Conservation (phyloP, 2,113 vertebrate species). For the Anoplopoma fimbria region DNA sequence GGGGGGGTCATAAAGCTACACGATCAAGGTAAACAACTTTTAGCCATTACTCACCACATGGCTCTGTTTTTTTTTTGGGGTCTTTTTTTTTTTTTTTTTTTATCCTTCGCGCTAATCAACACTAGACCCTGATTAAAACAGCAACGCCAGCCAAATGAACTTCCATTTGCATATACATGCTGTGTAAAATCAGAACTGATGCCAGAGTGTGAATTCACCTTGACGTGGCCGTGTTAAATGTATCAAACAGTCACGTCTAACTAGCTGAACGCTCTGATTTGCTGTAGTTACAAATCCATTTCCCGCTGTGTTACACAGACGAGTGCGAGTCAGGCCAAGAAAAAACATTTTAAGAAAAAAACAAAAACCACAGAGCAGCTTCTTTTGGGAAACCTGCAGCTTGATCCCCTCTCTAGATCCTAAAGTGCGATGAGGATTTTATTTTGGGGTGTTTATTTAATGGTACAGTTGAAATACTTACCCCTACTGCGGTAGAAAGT, state of each 20-base stretch:
- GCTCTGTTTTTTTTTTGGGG: conserved; percentile 14
- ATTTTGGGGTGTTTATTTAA: conserved; percentile 15
- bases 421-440: conserved; percentile 9
- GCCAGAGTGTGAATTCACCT: conserved; percentile 75
- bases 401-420: conserved; percentile 18
- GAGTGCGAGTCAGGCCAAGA: conserved; percentile 42
- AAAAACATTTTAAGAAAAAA: conserved; percentile 36
- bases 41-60: conserved; percentile 63
- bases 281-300: conserved; percentile 74
- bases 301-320: conserved; percentile 72
- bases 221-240: conserved; percentile 71
- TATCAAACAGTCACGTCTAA: conserved; percentile 74
- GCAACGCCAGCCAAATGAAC: conserved; percentile 74
- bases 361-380: neutral
- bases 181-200: conserved; percentile 78
- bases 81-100: conserved; percentile 35
- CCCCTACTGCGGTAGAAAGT: conserved; percentile 53
- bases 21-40: conserved; percentile 73
- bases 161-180: conserved; percentile 81
- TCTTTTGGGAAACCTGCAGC: conserved; percentile 29
- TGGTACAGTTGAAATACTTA: conserved; percentile 54
- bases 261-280: conserved; percentile 75
- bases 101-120: conserved; percentile 75
- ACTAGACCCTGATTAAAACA: conserved; percentile 77
- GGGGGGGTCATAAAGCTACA: conserved; percentile 17